Evolutionary conservation across 2,888 invertebrate species (phyloP).

Genomic region (Drosophila greeni): DNA sequence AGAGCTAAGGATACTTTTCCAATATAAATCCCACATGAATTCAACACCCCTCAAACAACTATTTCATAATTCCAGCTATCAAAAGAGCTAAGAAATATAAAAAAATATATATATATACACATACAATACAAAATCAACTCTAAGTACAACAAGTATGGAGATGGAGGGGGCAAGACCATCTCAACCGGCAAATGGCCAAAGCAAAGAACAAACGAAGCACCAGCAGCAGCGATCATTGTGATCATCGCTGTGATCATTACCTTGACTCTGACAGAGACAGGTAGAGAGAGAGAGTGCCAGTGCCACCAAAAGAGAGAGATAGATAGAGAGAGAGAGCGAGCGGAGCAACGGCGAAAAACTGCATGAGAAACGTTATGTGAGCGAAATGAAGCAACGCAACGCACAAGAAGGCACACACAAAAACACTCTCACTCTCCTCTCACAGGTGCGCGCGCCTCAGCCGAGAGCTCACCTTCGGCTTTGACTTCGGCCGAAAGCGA

Average conservation of each 20-base stretch:
- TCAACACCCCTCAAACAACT: neutral
- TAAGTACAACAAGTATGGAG: slow-evolving; percentile 63
- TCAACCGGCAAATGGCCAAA: slow-evolving; percentile 73
- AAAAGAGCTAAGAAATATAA: neutral
- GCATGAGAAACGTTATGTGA: slow-evolving; percentile 76
- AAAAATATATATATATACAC: neutral
- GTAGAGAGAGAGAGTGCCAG: slow-evolving; percentile 15
- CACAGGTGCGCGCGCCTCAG: slow-evolving; percentile 48
- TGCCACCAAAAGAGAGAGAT: slow-evolving; percentile 4
- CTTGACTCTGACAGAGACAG: slow-evolving; percentile 77
- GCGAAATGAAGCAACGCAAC: slow-evolving; percentile 62
- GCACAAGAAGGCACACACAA: slow-evolving; percentile 27
- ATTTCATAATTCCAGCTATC: neutral
- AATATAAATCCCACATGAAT: neutral
- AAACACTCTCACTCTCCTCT: slow-evolving; percentile 72
- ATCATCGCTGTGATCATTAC: slow-evolving; percentile 64
- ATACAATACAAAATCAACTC: slow-evolving; percentile 42
- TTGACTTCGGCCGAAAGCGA: slow-evolving; percentile 31
- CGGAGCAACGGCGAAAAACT: slow-evolving; percentile 54
- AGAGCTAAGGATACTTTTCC: neutral
- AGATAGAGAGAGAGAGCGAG: slow-evolving; percentile 5
- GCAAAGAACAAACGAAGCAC: slow-evolving; percentile 51
- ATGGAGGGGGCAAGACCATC: slow-evolving; percentile 50
- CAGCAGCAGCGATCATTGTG: slow-evolving; percentile 32
- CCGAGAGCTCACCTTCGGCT: slow-evolving; percentile 1